A percentile compares a stretch with the other conserved stretches of the same genome.
Conservation (phyloP, 2,888 invertebrate genomes). For the Amphipyra tragopoginis region DNA sequence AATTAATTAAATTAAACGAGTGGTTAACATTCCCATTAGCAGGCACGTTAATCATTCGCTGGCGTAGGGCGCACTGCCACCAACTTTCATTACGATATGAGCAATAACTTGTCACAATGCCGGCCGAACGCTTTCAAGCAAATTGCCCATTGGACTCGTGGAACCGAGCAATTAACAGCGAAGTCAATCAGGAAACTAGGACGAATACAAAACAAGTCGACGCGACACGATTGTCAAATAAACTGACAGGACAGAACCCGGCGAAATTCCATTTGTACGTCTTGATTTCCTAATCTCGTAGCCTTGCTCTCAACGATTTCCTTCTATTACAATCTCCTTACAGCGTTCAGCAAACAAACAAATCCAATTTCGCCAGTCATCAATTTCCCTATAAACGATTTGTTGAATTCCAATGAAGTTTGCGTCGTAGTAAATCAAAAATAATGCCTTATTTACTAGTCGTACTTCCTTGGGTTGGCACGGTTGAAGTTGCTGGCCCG, state of each 20-base stretch:
- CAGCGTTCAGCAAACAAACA: conserved; percentile 58
- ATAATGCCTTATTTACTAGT: conserved; percentile 40
- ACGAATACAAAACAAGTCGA: conserved; percentile 31
- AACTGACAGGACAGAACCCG: conserved; percentile 18
- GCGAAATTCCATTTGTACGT: conserved; percentile 31
- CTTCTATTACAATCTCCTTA: conserved; percentile 55
- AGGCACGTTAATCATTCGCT: conserved; percentile 59
- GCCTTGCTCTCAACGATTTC: conserved; percentile 53
- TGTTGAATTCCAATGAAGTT: conserved; percentile 45
- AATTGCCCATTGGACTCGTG: conserved; percentile 58
- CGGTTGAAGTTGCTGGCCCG: conserved; percentile 30
- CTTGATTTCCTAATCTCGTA: conserved; percentile 57
- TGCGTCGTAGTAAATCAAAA: conserved; percentile 29
- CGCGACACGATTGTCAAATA: conserved; percentile 17
- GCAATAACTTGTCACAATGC: conserved; percentile 59
- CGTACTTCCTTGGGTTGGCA: conserved; percentile 34
- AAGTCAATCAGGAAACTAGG: conserved; percentile 55
- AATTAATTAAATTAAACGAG: conserved; percentile 65
- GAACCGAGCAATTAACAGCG: conserved; percentile 48
- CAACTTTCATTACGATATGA: conserved; percentile 66
- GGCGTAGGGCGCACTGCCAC: conserved; percentile 45
- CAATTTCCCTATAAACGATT: conserved; percentile 59
- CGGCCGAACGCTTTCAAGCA: conserved; percentile 61
- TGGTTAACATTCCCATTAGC: conserved; percentile 64
- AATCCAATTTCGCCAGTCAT: conserved; percentile 62